Evolutionary conservation across 2,113 vertebrate species (phyloP).

Genomic region (Cettia cetti): DNA sequence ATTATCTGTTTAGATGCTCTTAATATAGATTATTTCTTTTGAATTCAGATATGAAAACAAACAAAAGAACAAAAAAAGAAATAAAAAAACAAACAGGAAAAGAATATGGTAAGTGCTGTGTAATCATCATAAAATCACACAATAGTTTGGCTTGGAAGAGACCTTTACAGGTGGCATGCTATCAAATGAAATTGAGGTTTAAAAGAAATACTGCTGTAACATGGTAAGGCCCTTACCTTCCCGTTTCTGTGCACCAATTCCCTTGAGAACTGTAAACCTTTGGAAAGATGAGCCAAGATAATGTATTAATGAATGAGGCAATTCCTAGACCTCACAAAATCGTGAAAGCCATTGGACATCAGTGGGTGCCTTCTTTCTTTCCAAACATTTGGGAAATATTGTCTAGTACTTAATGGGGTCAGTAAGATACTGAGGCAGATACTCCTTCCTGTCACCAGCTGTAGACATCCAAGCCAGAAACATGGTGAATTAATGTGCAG

Average conservation of each 20-base stretch:
- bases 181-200: background rate
- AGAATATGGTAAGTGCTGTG: background rate
- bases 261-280: background rate
- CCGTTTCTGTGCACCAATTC: background rate
- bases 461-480: background rate
- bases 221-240: background rate
- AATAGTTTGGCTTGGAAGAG: background rate
- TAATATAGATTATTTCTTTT: background rate
- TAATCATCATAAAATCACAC: background rate
- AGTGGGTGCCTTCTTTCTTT: background rate
- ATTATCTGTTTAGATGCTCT: background rate
- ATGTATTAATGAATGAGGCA: background rate
- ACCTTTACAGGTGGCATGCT: background rate
- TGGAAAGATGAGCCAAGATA: fast-evolving
- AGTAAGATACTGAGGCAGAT: background rate
- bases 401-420: background rate
- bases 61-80: background rate
- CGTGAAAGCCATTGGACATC: background rate
- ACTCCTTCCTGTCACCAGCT: background rate
- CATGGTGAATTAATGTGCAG: background rate
- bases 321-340: background rate
- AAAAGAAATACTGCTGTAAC: background rate
- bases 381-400: background rate
- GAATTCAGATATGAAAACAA: background rate
- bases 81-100: background rate